These are phyloP conservation scores for Ptilonorhynchus violaceus DNA, from an alignment of 2,113 vertebrate species.

Conservation along the genomic window DNA sequence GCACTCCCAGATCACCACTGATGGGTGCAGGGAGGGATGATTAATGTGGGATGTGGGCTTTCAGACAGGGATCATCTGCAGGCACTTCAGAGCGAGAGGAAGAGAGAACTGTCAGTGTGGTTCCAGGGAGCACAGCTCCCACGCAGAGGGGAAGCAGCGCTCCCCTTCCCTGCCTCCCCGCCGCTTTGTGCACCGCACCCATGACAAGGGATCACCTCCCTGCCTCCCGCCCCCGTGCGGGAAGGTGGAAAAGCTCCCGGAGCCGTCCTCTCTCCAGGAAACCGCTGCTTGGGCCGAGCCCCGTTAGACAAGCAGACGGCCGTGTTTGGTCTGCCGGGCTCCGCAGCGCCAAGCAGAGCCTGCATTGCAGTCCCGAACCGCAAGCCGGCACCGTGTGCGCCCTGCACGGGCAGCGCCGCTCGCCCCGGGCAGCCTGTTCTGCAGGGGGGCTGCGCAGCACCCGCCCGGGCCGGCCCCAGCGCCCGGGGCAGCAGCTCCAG, in stretches of 20 bases:
- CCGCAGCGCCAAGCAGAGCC: slow-evolving; percentile 33
- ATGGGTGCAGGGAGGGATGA: not conserved
- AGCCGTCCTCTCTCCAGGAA: not conserved
- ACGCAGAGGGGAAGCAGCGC: not conserved
- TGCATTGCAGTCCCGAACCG: slow-evolving; percentile 50
- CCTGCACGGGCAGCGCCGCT: not conserved
- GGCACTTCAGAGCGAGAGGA: not conserved
- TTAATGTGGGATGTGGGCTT: not conserved
- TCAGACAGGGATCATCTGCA: not conserved
- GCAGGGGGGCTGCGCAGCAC: not conserved
- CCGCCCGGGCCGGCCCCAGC: not conserved
- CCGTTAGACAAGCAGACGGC: not conserved
- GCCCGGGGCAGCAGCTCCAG: not conserved
- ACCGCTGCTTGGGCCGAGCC: not conserved
- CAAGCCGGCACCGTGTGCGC: slow-evolving; percentile 29
- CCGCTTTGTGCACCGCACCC: not conserved
- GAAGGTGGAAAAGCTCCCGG: not conserved
- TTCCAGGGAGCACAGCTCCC: not conserved
- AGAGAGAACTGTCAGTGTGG: not conserved
- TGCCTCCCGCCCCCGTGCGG: not conserved
- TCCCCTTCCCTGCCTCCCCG: not conserved
- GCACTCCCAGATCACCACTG: not conserved
- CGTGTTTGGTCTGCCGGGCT: not conserved
- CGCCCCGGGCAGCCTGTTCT: not conserved
- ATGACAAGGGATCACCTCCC: not conserved